Conservation (phyloP, 1,140 invertebrate species). For the Trichogramma pretiosum region DNA sequence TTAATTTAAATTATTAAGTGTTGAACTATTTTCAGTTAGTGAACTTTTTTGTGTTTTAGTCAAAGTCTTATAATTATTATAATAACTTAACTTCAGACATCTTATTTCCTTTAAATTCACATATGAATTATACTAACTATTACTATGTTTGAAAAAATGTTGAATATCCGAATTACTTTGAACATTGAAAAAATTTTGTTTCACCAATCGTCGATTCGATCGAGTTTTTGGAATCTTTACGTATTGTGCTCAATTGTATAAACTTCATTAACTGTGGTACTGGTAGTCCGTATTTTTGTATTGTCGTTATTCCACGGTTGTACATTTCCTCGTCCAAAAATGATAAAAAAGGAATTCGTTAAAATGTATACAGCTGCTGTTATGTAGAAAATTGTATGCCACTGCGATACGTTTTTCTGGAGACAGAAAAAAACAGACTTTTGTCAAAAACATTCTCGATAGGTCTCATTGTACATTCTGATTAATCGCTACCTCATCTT, state of each 20-base stretch:
- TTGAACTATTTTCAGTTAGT: no score
- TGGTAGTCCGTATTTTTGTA: not conserved
- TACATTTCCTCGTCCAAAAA: slow-evolving; percentile 38
- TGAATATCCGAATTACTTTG: not conserved
- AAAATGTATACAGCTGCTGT: slow-evolving; percentile 44
- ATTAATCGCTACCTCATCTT: slow-evolving; percentile 28
- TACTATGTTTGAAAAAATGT: no score
- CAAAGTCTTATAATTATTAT: not conserved
- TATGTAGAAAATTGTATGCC: slow-evolving; percentile 52
- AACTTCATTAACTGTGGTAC: no score
- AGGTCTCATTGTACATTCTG: not conserved
- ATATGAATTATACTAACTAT: no score
- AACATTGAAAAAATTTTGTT: not conserved
- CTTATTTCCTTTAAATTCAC: no score
- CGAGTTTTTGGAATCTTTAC: not conserved
- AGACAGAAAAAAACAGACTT: slow-evolving; percentile 17
- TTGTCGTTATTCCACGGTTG: slow-evolving; percentile 39
- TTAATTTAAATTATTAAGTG: no score
- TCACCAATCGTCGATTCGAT: not conserved
- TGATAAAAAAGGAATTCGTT: slow-evolving; percentile 45
- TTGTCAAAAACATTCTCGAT: not conserved
- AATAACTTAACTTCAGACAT: not conserved
- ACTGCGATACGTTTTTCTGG: slow-evolving; percentile 42
- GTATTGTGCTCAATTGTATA: not conserved
- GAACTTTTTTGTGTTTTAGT: not conserved